Percentiles rank a stretch among this genome's conserved stretches.
Evolutionary conservation across 2,797 vertebrate genomes (phyloP).

Genomic region (Phataginus tetradactyla): DNA sequence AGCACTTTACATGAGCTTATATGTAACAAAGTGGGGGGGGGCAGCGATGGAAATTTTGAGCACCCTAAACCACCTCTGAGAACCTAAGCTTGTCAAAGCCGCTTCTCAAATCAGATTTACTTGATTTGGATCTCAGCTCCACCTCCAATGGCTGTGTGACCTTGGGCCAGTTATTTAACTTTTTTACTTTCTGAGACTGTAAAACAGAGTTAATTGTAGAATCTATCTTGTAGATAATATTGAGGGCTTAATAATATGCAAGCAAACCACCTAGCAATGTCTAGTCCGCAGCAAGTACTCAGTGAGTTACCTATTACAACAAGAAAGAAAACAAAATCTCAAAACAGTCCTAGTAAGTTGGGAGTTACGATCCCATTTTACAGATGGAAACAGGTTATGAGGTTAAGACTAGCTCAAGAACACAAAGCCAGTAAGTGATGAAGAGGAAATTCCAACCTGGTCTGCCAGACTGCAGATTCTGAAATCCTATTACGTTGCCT

Average conservation of each 20-base stretch:
- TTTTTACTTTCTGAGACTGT: constrained; percentile 33
- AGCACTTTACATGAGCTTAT: not conserved
- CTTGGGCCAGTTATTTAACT: not conserved
- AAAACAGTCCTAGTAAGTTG: not conserved
- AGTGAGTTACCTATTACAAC: not conserved
- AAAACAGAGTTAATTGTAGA: constrained; percentile 22
- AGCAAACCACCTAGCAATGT: not conserved
- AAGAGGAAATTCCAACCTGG: constrained; percentile 25
- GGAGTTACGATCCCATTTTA: constrained; percentile 46
- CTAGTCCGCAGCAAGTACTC: not conserved
- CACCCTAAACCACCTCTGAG: not conserved
- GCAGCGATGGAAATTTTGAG: not conserved
- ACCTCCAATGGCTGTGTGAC: not conserved
- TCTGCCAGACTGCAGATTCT: constrained; percentile 10
- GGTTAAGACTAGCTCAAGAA: not conserved
- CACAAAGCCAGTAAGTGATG: constrained; percentile 9
- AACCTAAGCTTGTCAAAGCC: not conserved
- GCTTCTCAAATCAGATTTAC: constrained; percentile 46
- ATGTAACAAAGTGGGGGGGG: not conserved
- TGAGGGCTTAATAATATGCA: constrained; percentile 13
- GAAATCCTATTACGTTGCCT: not conserved
- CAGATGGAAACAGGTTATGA: not conserved
- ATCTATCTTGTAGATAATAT: constrained; percentile 37
- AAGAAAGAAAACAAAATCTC: constrained; percentile 40
- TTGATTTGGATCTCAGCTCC: not conserved